Evolutionary conservation across 2,888 invertebrate species (phyloP).

Genomic region (Caenorhabditis drosophilae): DNA sequence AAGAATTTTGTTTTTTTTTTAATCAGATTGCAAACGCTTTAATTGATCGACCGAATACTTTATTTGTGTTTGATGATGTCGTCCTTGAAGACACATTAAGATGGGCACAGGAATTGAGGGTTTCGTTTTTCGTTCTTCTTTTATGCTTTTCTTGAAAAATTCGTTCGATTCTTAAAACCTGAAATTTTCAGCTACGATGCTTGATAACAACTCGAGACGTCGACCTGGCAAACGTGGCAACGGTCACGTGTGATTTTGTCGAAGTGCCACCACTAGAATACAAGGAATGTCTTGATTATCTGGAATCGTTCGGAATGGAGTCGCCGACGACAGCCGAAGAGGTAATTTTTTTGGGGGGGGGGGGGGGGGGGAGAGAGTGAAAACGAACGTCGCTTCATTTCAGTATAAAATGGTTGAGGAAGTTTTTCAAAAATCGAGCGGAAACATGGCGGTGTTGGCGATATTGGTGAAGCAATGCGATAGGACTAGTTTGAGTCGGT

Average conservation of each 20-base stretch:
- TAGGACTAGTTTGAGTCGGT: constrained; percentile 26
- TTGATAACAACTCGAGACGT: constrained; percentile 35
- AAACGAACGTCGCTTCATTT: too few relatives aligned
- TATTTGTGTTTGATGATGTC: constrained; percentile 48
- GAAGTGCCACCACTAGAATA: constrained; percentile 22
- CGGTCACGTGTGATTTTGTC: constrained; percentile 24
- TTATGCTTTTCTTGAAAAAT: background rate
- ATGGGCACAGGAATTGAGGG: constrained; percentile 37
- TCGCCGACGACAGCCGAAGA: constrained; percentile 1
- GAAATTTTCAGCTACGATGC: constrained; percentile 22
- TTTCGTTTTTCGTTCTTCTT: too few relatives aligned
- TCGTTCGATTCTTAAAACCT: background rate
- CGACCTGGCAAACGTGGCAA: constrained; percentile 23
- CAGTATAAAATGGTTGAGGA: too few relatives aligned
- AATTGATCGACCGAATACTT: constrained; percentile 38
- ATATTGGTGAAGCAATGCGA: constrained; percentile 33
- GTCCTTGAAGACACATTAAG: constrained; percentile 37
- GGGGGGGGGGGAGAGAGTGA: too few relatives aligned
- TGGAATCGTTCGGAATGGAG: constrained; percentile 22
- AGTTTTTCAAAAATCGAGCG: too few relatives aligned
- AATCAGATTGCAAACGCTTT: constrained; percentile 42
- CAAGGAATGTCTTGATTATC: constrained; percentile 18
- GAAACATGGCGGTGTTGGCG: constrained; percentile 33
- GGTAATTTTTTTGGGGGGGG: too few relatives aligned
- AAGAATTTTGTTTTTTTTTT: constrained; percentile 40